A percentile compares a stretch with the other conserved stretches of the same genome.
phyloP scores from a whole-genome alignment of 1,140 invertebrate species.

The Drosophila repleta region DNA sequence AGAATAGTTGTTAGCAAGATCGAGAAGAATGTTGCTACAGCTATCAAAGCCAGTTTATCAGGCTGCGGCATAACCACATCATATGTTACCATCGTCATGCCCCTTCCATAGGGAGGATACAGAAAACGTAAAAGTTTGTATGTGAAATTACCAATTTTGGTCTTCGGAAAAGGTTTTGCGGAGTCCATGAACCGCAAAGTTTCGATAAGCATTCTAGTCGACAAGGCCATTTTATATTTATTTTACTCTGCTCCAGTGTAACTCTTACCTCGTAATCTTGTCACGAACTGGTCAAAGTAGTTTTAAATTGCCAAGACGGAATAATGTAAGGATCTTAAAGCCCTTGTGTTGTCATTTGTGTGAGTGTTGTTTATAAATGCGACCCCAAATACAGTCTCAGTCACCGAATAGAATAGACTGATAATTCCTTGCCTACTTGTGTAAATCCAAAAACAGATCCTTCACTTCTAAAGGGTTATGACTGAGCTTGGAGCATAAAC shows the following conservation, averaged over 20 bases:
- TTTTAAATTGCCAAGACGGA: too few species aligned
- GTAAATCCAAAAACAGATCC: constrained; percentile 1
- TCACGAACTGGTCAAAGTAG: too few species aligned
- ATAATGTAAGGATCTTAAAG: too few species aligned
- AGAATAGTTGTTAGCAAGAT: not conserved
- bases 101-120: not conserved
- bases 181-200: not conserved
- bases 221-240: not conserved
- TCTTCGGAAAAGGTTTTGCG: not conserved
- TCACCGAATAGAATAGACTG: constrained; percentile 10
- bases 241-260: not conserved
- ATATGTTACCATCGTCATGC: not conserved
- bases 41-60: not conserved
- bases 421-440: constrained; percentile 59
- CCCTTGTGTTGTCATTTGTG: not conserved
- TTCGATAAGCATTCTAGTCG: not conserved
- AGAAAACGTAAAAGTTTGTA: not conserved
- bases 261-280: not conserved
- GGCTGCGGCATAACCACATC: not conserved
- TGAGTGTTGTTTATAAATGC: not conserved
- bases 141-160: not conserved
- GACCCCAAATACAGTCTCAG: not conserved
- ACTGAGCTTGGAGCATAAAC: not conserved
- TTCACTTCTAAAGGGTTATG: not conserved
- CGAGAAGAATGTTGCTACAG: not conserved